Evolutionary conservation across 2,113 vertebrate species (phyloP).

Genomic region (Amphiprion percula): DNA sequence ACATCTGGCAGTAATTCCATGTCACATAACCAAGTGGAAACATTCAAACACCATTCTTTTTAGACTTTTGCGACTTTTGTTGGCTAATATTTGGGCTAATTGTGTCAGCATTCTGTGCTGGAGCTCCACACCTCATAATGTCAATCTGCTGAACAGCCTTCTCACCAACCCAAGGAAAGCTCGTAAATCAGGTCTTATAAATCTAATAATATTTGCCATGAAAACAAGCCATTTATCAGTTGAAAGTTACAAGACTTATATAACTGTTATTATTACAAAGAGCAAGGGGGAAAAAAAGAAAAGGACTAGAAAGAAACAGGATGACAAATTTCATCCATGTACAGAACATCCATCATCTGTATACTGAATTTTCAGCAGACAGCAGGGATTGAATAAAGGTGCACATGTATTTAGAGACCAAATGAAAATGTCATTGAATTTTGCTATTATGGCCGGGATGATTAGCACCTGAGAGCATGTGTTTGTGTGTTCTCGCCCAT

Average conservation of each 20-base stretch:
- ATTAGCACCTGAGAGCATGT: not conserved
- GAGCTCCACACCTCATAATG: constrained; percentile 12
- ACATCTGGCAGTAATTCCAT: not conserved
- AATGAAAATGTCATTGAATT: constrained; percentile 13
- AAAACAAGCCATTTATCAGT: constrained; percentile 27
- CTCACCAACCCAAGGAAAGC: constrained; percentile 13
- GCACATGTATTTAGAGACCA: constrained; percentile 11
- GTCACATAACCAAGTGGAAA: not conserved
- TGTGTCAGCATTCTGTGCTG: constrained; percentile 13
- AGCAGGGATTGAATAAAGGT: not conserved
- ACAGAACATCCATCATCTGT: constrained; percentile 26
- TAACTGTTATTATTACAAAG: constrained; percentile 36
- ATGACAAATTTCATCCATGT: constrained; percentile 11
- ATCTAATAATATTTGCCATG: constrained; percentile 20
- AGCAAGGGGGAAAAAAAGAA: constrained; percentile 10
- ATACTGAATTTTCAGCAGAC: constrained; percentile 5
- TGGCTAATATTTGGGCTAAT: not conserved
- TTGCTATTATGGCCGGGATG: not conserved
- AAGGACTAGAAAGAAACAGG: not conserved
- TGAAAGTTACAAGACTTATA: constrained; percentile 23
- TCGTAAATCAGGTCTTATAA: constrained; percentile 41
- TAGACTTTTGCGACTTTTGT: not conserved
- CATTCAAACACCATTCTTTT: not conserved
- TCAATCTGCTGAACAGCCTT: constrained; percentile 28
- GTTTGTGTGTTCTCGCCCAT: constrained; percentile 1